Evolutionary conservation across 2,797 vertebrate species (phyloP).

Genomic region (Caiman crocodilus): DNA sequence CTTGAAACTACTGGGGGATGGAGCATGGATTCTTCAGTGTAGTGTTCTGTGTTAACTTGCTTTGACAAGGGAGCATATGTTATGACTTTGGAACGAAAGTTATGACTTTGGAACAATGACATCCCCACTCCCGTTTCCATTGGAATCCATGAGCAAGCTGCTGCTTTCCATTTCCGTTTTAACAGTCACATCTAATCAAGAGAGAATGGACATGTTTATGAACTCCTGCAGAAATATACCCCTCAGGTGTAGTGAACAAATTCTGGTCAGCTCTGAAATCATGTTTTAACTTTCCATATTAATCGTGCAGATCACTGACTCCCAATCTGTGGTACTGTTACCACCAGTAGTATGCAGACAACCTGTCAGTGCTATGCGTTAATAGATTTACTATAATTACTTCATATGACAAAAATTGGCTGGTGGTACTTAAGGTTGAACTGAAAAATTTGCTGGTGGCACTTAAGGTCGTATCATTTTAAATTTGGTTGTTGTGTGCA

Average conservation of each 20-base stretch:
- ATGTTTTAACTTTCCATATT: constrained; percentile 30
- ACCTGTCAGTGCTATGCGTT: too few species aligned
- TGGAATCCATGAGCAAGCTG: background rate
- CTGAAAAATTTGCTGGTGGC: too few species aligned
- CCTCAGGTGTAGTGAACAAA: constrained; percentile 59
- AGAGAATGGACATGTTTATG: constrained; percentile 52
- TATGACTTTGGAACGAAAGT: constrained; percentile 62
- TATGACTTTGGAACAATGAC: constrained; percentile 58
- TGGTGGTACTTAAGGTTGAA: too few species aligned
- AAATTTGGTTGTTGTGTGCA: too few species aligned
- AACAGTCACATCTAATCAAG: constrained; percentile 69
- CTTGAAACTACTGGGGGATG: background rate
- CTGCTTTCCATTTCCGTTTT: constrained; percentile 57
- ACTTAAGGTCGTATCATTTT: too few species aligned
- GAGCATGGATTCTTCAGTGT: constrained; percentile 39
- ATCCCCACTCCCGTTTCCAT: constrained; percentile 37
- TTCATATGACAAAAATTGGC: too few species aligned
- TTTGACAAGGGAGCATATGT: constrained; percentile 62
- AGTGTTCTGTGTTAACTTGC: constrained; percentile 65
- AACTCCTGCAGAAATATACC: constrained; percentile 69
- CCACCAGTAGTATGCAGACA: too few species aligned
- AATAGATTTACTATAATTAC: too few species aligned
- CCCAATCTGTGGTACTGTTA: too few species aligned
- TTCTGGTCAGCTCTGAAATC: constrained; percentile 61
- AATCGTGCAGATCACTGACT: background rate